Evolutionary conservation across 2,113 vertebrate genomes (phyloP).

Genomic region (Sceloporus undulatus): DNA sequence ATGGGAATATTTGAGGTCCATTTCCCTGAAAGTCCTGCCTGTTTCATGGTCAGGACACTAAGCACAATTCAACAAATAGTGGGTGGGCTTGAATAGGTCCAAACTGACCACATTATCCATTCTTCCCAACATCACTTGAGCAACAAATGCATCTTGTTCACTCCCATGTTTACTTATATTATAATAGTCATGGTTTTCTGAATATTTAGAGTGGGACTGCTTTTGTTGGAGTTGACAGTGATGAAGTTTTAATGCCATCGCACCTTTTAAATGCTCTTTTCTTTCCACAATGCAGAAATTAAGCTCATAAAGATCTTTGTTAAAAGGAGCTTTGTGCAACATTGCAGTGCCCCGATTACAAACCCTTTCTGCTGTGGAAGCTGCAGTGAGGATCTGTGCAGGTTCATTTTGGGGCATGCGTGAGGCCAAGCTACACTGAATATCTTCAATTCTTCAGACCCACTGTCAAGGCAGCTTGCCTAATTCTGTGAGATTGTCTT

Average conservation of each 20-base stretch:
- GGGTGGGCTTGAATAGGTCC: constrained; percentile 2
- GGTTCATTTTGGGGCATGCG: not conserved
- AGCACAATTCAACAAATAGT: not conserved
- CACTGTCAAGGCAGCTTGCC: not conserved
- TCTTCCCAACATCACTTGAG: not conserved
- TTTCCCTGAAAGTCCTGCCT: not conserved
- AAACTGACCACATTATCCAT: not conserved
- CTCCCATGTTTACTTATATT: not conserved
- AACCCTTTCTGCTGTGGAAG: not conserved
- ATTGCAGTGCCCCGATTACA: too few species aligned
- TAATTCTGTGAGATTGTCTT: not conserved
- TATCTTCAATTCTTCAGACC: not conserved
- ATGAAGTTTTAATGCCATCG: not conserved
- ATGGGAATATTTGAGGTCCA: not conserved
- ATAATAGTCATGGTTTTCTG: not conserved
- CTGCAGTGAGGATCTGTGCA: not conserved
- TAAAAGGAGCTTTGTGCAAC: not conserved
- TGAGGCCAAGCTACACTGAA: not conserved
- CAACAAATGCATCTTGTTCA: too few species aligned
- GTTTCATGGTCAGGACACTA: not conserved
- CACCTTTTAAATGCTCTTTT: not conserved
- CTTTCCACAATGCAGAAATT: not conserved
- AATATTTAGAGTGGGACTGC: not conserved
- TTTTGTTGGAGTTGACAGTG: not conserved
- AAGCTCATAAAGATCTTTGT: not conserved